Evolutionary conservation across 2,113 vertebrate genomes (phyloP), one percentile per base, ranked within the genome.

Genomic region (Callaeas wilsoni): DNA sequence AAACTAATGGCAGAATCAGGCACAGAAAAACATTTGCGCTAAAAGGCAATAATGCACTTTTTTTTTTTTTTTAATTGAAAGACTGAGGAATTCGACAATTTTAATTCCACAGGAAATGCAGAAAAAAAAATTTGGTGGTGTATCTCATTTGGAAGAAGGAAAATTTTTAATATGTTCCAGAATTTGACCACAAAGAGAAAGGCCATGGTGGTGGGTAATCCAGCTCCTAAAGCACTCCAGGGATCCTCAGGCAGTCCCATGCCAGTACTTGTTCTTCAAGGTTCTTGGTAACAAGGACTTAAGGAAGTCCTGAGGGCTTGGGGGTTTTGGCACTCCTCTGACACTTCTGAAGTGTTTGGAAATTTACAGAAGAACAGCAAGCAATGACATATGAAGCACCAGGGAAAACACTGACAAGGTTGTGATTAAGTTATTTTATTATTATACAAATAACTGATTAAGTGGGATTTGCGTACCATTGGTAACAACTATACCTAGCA

Each of bases 391-490:
- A 65, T 26, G 32, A 79, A 83, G 16, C 41, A 56, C 41, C 32
- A 85, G 41, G 9, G 33, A 78, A 81, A 70, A 90, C 23, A 85
- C 53, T 62, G 35, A 79, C 32, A 84, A 67, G 18, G 8, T 46
- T 82, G 29, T 92, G 42, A 65, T 71, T 6, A 65, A 50, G 16
- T 77, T 81, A 18, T 57, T 93, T 94, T 95, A 46, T 70, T 89
- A 13, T 53, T 82, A 33, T 63, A 55, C 30, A 77, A 62, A 52
- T 8, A 35, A 33, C 32, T 70, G 35, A 74, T 67, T 41, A 71
- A 68, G 18, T 63, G 35, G 73, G 46, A 84, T 92, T 78, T 73
- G 60, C 19, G 13, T 81, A 80, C 44, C 13, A 26, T 52, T 55
- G 18, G 16, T 83, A 69, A 69, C 2, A 8, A 49, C 44, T 87